Evolutionary conservation across 2,113 vertebrate genomes (phyloP), one percentile per base, ranked within the genome.

Genomic region (Crypturellus undulatus): DNA sequence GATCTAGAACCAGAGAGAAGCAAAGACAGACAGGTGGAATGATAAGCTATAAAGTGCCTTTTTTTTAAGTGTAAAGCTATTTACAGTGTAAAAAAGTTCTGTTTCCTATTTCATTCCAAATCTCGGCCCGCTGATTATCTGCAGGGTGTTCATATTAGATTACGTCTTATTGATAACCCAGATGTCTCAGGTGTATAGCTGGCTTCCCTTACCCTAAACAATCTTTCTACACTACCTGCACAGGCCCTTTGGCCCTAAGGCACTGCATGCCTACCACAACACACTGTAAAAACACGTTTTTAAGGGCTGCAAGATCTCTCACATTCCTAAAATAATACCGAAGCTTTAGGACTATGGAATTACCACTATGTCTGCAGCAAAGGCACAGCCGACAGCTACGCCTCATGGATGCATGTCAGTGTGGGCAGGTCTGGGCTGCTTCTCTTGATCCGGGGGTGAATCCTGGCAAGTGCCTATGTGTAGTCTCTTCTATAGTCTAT

Each of bases 41-140:
- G 19, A 38, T 9, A 81, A 73, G 1, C 8, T 24, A 9, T 10
- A 25, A 71, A 52, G 87, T 5, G 2, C 2, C 2, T 0, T 12
- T 14, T 43, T 43, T 17, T 12, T 9, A 43, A 43, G 43, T 43
- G 43, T 43, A 43, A 43, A 15, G 43, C 15, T 1, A 4, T 49
- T 77, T 36, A 67, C 8, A 54, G 5, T 0, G 8, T 30, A 17
- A 47, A 86, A 49, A 59, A 7, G 0, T 9, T 63, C 26, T 76
- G 28, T 3, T 64, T 0, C 79, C 4, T 58, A 58, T 32, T 58
- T 32, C 54, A 32, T 58, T 58, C 26, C 28, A 56, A 56, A 56
- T 30, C 28, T 70, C 65, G 9, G 5, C 5, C 59, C 12, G 2
- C 62, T 59, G 5, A 5, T 58, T 67, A n/a, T 26, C 16, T 62